Percentiles rank a stretch among this genome's conserved stretches.
These are phyloP conservation scores for Tineola bisselliella DNA, from an alignment of 2,888 invertebrate species.

Conservation along the genomic window DNA sequence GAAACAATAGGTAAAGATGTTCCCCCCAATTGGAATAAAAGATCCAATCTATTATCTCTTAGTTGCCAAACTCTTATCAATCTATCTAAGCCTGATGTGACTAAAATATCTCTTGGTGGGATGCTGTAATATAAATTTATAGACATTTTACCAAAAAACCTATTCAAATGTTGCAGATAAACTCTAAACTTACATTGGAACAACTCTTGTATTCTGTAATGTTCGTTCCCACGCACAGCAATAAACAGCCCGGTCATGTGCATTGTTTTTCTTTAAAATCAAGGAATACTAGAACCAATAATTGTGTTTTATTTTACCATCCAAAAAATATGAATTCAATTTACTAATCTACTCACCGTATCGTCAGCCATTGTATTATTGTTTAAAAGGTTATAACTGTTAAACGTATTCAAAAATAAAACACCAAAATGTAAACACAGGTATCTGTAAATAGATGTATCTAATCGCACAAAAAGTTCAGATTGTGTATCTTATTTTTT, in stretches of 20 bases:
- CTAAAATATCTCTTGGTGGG: constrained; percentile 71
- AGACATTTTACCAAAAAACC: too few relatives aligned
- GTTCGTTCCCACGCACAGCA: constrained; percentile 78
- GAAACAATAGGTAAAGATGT: constrained; percentile 94
- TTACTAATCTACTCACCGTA: neutral
- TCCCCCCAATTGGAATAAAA: constrained; percentile 82
- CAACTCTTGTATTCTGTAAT: neutral
- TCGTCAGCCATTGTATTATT: neutral
- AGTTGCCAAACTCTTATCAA: constrained; percentile 88
- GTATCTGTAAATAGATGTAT: too few relatives aligned
- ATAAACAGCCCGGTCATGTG: constrained; percentile 94
- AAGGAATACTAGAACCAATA: constrained; percentile 68
- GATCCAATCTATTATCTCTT: constrained; percentile 73
- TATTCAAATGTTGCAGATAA: too few relatives aligned
- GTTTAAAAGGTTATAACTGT: neutral
- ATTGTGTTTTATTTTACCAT: too few relatives aligned
- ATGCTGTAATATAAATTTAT: too few relatives aligned
- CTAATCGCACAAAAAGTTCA: too few relatives aligned
- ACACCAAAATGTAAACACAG: too few relatives aligned
- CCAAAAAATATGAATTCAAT: neutral
- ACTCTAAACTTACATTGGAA: neutral
- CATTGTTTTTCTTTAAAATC: constrained; percentile 78
- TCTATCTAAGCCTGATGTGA: constrained; percentile 92
- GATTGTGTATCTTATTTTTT: too few relatives aligned
- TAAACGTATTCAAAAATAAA: neutral